Conservation (phyloP, 2,113 vertebrate species). For the Podarcis cretensis region DNA sequence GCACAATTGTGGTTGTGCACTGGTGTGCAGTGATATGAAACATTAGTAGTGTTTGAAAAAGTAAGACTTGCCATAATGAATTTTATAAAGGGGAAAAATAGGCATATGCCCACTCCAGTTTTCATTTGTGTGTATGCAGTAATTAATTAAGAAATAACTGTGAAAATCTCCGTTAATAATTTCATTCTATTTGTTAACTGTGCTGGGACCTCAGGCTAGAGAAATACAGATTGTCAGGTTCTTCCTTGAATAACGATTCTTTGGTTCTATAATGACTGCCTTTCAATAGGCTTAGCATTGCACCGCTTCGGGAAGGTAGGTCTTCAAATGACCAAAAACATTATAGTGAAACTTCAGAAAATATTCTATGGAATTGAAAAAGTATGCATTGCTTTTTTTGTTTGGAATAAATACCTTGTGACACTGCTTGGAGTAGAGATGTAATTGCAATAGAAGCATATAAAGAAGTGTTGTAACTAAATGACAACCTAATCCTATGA, state of each 20-base stretch:
- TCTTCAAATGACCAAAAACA: conserved; percentile 39
- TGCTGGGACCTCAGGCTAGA: conserved; percentile 45
- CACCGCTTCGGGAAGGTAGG: conserved; percentile 10
- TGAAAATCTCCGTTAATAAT: conserved; percentile 72
- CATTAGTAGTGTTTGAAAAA: conserved; percentile 69
- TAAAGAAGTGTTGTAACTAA: neutral
- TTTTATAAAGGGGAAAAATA: conserved; percentile 51
- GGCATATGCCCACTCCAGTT: conserved; percentile 63
- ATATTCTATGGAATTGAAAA: neutral
- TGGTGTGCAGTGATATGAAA: conserved; percentile 77
- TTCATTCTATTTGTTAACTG: conserved; percentile 68
- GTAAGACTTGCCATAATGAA: conserved; percentile 62
- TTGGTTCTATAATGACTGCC: conserved; percentile 16
- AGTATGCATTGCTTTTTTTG: neutral
- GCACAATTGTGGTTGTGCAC: conserved; percentile 73
- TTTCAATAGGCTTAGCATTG: conserved; percentile 8
- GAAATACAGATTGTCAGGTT: conserved; percentile 65
- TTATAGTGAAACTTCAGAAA: neutral
- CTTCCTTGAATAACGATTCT: conserved; percentile 19
- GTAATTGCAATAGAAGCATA: neutral
- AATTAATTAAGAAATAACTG: conserved; percentile 72
- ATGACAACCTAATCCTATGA: neutral
- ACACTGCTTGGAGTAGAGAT: neutral
- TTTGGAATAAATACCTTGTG: neutral
- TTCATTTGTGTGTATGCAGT: conserved; percentile 49